phyloP scores from a whole-genome alignment of 1,140 invertebrate genomes.

The Aphis gossypii region DNA sequence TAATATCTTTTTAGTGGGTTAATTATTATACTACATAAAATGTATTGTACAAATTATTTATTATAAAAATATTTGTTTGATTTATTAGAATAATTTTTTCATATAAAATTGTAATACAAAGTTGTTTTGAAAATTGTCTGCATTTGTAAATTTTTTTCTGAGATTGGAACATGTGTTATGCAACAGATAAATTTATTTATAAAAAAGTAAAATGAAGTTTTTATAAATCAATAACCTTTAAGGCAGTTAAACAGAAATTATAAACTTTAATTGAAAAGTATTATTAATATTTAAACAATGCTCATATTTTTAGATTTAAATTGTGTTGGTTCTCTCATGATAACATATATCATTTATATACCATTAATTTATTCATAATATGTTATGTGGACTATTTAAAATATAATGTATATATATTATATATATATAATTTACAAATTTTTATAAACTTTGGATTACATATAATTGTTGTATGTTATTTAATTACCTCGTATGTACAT shows the following conservation, averaged over 20 bases:
- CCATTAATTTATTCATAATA: too few relatives aligned
- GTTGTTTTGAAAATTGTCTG: slow-evolving; percentile 7
- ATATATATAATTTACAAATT: too few relatives aligned
- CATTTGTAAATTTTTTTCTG: background rate
- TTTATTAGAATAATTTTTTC: slow-evolving; percentile 35
- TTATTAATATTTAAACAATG: too few relatives aligned
- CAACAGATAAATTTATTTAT: background rate
- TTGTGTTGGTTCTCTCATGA: too few relatives aligned
- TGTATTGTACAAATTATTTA: slow-evolving; percentile 40
- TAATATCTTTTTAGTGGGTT: background rate
- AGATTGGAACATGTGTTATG: background rate
- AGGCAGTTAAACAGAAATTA: background rate
- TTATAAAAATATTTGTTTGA: slow-evolving; percentile 38
- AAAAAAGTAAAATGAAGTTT: background rate
- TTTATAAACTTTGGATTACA: too few relatives aligned
- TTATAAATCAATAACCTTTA: background rate
- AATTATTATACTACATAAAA: background rate
- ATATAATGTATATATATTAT: too few relatives aligned
- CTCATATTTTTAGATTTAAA: too few relatives aligned
- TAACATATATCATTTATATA: too few relatives aligned
- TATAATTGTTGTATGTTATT: too few relatives aligned
- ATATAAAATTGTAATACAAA: slow-evolving; percentile 26
- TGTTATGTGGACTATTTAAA: too few relatives aligned
- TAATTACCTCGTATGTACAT: too few relatives aligned
- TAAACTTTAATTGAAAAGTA: background rate